These are phyloP conservation scores for Lycodopsis pacificus DNA, from an alignment of 2,797 vertebrate genomes.

Conservation along the genomic window DNA sequence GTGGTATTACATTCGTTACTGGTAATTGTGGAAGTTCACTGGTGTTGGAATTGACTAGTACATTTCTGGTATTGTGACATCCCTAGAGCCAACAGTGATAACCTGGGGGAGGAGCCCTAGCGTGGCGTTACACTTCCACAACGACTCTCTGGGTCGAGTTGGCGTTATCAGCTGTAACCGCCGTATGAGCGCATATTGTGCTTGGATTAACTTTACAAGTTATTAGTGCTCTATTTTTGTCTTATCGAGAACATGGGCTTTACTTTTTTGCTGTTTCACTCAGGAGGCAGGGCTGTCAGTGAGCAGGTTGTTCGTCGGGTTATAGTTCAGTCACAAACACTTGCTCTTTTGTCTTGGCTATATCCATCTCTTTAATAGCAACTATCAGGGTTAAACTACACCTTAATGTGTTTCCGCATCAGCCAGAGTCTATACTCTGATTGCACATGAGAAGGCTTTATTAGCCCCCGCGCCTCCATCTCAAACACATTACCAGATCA, in stretches of 20 bases:
- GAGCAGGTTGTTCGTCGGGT: constrained; percentile 7
- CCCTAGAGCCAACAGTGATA: too few relatives aligned
- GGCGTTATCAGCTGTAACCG: too few relatives aligned
- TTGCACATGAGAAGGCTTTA: constrained; percentile 47
- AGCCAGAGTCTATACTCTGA: constrained; percentile 9
- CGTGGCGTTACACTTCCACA: too few relatives aligned
- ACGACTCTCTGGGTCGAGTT: too few relatives aligned
- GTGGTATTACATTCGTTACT: too few relatives aligned
- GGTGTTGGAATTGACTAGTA: too few relatives aligned
- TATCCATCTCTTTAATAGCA: constrained; percentile 33
- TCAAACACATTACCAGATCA: constrained; percentile 51
- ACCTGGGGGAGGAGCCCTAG: too few relatives aligned
- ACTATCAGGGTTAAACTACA: constrained; percentile 20
- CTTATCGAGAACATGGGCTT: constrained; percentile 32
- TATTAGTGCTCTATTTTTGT: constrained; percentile 2
- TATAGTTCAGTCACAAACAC: constrained; percentile 43
- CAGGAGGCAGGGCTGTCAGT: background rate
- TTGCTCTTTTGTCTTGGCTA: constrained; percentile 1
- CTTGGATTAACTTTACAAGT: background rate
- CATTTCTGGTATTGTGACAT: too few relatives aligned
- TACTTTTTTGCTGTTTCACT: constrained; percentile 2
- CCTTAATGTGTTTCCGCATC: constrained; percentile 50
- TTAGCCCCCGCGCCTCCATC: constrained; percentile 40
- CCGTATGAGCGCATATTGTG: too few relatives aligned
- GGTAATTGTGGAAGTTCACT: too few relatives aligned